Percentiles rank a stretch among this genome's conserved stretches.
These are phyloP conservation scores for Galeopterus variegatus DNA, from an alignment of 2,113 vertebrate species.

Conservation along the genomic window DNA sequence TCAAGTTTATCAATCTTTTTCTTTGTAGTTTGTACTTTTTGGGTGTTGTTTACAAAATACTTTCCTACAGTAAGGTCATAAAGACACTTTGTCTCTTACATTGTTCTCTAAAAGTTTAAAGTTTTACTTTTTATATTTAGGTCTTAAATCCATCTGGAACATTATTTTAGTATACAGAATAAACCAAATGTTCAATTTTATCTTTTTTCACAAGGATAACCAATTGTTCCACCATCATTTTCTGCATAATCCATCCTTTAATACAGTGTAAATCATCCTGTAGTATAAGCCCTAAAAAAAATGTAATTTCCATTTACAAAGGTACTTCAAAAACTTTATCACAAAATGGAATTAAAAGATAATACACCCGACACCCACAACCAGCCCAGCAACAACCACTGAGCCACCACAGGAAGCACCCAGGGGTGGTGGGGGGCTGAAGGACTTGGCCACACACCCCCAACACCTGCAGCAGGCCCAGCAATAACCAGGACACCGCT, in stretches of 20 bases:
- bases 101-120: conserved; percentile 28
- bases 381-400: too few species aligned
- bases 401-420: too few species aligned
- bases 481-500: too few species aligned
- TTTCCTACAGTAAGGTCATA: background rate
- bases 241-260: conserved; percentile 15
- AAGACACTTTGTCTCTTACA: background rate
- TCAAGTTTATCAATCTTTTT: background rate
- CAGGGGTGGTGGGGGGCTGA: too few species aligned
- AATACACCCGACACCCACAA: too few species aligned
- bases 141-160: background rate
- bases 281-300: background rate
- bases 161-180: background rate
- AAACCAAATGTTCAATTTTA: background rate
- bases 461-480: too few species aligned
- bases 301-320: background rate
- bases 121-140: conserved; percentile 31
- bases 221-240: conserved; percentile 25
- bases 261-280: background rate
- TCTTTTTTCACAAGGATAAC: background rate
- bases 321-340: too few species aligned
- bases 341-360: too few species aligned
- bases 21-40: background rate
- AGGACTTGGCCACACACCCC: too few species aligned
- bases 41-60: background rate